Percentiles rank a stretch among this genome's conserved stretches.
phyloP scores from a whole-genome alignment of 35 echinoderm and acorn worm species.

The Lytechinus pictus region DNA sequence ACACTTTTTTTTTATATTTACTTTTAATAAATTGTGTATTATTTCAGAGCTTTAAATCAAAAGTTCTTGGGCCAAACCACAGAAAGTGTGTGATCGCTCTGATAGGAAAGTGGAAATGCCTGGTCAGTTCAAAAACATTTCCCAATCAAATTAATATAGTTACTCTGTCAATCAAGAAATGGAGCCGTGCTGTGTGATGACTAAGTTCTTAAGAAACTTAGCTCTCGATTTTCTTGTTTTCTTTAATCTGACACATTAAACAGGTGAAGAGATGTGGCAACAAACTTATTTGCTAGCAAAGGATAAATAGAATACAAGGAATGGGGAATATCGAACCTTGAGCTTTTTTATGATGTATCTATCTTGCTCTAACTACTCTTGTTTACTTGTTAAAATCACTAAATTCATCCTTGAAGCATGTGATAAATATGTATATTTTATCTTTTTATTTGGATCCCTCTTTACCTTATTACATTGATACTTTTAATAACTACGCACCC shows the following conservation, averaged over 20 bases:
- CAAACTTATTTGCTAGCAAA: background rate
- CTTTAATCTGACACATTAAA: background rate
- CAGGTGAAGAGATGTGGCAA: background rate
- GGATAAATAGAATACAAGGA: too few relatives aligned
- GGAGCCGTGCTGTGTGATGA: slow-evolving; percentile 5
- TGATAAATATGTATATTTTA: too few relatives aligned
- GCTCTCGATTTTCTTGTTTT: background rate
- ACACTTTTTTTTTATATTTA: background rate
- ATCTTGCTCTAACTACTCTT: too few relatives aligned
- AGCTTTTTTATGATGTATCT: too few relatives aligned
- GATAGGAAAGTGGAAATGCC: background rate
- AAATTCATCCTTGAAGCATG: too few relatives aligned
- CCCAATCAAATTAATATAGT: background rate
- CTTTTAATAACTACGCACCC: too few relatives aligned
- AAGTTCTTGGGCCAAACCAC: background rate
- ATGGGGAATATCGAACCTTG: too few relatives aligned
- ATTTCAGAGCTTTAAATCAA: background rate
- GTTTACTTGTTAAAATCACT: too few relatives aligned
- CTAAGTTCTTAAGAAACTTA: background rate
- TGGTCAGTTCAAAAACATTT: background rate
- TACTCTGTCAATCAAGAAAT: background rate
- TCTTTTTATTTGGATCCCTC: too few relatives aligned
- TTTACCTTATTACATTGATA: too few relatives aligned
- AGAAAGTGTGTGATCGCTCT: background rate
- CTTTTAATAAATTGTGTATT: background rate